These are phyloP conservation scores for Agrochola lychnidis DNA, from an alignment of 2,888 invertebrate genomes.

Conservation along the genomic window DNA sequence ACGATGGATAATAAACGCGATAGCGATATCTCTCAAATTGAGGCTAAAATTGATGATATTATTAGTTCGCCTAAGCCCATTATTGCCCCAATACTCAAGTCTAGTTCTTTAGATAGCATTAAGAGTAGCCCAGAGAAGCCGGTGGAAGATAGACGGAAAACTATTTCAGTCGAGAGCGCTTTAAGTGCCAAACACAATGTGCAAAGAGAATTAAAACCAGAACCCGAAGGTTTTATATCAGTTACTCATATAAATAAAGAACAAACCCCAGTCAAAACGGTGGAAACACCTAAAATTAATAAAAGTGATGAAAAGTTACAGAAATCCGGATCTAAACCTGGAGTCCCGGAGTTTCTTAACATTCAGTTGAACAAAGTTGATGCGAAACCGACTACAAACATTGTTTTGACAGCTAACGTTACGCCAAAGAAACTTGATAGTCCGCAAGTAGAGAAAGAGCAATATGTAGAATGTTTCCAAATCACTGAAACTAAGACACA, in stretches of 20 bases:
- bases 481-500: slow-evolving; percentile 74
- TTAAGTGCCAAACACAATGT: slow-evolving; percentile 76
- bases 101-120: slow-evolving; percentile 91
- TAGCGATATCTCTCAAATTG: slow-evolving; percentile 89
- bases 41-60: slow-evolving; percentile 90
- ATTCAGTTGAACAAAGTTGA: slow-evolving; percentile 94
- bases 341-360: slow-evolving; percentile 93
- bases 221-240: slow-evolving; percentile 88
- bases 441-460: slow-evolving; percentile 80
- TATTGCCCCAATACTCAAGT: slow-evolving; percentile 87
- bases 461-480: slow-evolving; percentile 73
- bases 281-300: slow-evolving; percentile 76
- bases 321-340: slow-evolving; percentile 76
- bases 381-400: slow-evolving; percentile 91
- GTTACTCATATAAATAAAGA: slow-evolving; percentile 91
- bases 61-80: slow-evolving; percentile 89
- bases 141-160: slow-evolving; percentile 86
- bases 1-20: slow-evolving; percentile 85
- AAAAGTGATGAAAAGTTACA: slow-evolving; percentile 85
- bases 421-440: slow-evolving; percentile 88
- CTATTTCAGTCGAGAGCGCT: slow-evolving; percentile 88
- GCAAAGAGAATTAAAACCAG: slow-evolving; percentile 76
- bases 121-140: slow-evolving; percentile 90
- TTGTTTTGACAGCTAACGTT: slow-evolving; percentile 92
- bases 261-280: slow-evolving; percentile 73